Base-by-base conservation (phyloP, 2,888 invertebrate species). In the Callyntrura guangdongensis region DNA sequence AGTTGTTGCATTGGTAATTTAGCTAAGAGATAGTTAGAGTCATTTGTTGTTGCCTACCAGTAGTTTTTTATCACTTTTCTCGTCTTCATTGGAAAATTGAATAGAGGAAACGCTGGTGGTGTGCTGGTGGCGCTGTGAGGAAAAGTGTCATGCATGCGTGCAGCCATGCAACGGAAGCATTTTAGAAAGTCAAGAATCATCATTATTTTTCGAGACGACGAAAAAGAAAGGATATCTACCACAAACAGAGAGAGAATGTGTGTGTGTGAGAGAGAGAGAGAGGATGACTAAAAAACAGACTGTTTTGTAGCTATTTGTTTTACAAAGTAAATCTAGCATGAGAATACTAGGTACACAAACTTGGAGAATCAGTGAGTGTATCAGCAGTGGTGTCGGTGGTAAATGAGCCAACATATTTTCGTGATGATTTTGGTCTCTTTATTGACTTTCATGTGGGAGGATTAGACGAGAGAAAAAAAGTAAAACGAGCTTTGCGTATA, bases 341-440 rank as follows among this genome's bases (percentile, higher is more conserved):
- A 77, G 81, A n/a, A 77, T 22, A 12, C 49, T 45, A 14, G 36
- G 36, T 36, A 36, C 36, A 36, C 36, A 36, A 36, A 36, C 36
- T n/a, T n/a, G 17, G 64, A 17, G 20, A 64, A 12, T 25, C 11
- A 45, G 17, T 3, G 11, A 45, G 72, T 45, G 17, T 72, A n/a
- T 36, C 17, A 72, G 72, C 8, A 45, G 36, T 36, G 36, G 36
- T 36, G 36, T 36, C 36, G 36, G 77, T 27, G n/a, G 59, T 72
- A 69, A 72, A 86, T 86, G 74, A 86, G 69, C 17, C 49, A 85
- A 72, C 85, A 90, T 90, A 84, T 87, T 83, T 90, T 82, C 82
- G 82, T 87, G 90, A 90, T 90, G 79, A 86, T 90, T 90, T 83
- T 87, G 83, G 86, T 91, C 87, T 83, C 84, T 87, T 87, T 91